Evolutionary conservation across 2,797 vertebrate species (phyloP), one percentile per base, ranked within the genome.

Genomic region (Galagoides demidoff): DNA sequence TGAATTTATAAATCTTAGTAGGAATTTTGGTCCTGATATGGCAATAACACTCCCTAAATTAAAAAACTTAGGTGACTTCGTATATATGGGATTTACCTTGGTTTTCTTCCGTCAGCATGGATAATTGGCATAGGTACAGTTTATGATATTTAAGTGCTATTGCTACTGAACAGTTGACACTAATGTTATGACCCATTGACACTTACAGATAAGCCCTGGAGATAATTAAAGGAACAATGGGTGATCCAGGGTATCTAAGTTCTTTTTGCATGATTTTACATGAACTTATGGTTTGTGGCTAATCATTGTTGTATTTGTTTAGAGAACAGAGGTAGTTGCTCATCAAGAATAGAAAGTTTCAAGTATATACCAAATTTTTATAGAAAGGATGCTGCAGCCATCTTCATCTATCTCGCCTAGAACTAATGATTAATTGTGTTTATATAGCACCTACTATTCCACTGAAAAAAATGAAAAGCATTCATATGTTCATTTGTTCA

Each of bases 381-480:
- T 34, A 89, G 55, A 66, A 22, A 93, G 7, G 27, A 57, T 25
- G 12, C 7, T 93, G 10, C 25, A 78, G 29, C 52, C 61, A n/a
- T 78, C 45, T 89, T 83, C 11, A 14, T 77, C 25, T 84, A 25
- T 61, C 37, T 83, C 39, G 77, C 71, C 52, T 63, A 90, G 76
- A 92, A 49, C 68, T 94, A 68, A 70, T 90, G 34, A 82, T 82
- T 86, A 77, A 45, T 74, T 84, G 8, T 85, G 3, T 91, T 71
- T 76, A 13, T 22, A 89, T 1, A 83, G 25, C 12, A 85, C 29
- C 8, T 83, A 29, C 9, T 27, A 83, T 83, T 87, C 55, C 13
- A 63, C 55, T 93, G 77, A 74, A 93, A 94, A 94, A 94, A 90
- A 13, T 76, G 20, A 64, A 76, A 97, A 68, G 87, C 29, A 59